These are phyloP conservation scores for Caenorhabditis macrosperma DNA, from an alignment of 2,888 invertebrate genomes.

Conservation along the genomic window DNA sequence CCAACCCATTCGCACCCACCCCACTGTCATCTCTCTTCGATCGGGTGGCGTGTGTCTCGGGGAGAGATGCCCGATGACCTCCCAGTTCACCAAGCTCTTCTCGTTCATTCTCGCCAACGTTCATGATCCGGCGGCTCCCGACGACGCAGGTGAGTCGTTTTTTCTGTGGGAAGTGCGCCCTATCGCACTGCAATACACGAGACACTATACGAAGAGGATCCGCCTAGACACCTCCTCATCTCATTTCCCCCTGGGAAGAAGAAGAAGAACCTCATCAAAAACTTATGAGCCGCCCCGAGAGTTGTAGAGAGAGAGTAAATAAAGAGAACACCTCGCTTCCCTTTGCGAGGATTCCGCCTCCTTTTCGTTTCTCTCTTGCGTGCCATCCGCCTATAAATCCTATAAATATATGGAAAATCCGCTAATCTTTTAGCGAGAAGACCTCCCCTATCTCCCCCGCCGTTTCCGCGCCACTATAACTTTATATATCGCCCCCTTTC, in stretches of 20 bases:
- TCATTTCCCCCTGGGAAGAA: too few species aligned
- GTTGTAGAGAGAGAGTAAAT: too few species aligned
- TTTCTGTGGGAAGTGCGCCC: too few species aligned
- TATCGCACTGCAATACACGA: too few species aligned
- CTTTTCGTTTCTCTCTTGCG: conserved; percentile 10
- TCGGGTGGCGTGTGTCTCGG: neutral
- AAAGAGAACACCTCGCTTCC: conserved; percentile 8
- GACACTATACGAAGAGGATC: neutral
- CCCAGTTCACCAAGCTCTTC: conserved; percentile 79
- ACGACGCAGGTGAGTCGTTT: conserved; percentile 63
- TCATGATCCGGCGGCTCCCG: conserved; percentile 77
- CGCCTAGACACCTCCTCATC: too few species aligned
- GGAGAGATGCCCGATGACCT: conserved; percentile 83
- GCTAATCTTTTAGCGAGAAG: conserved; percentile 35
- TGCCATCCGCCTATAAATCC: conserved; percentile 47
- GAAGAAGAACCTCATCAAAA: neutral
- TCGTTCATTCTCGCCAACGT: conserved; percentile 80
- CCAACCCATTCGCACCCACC: conserved; percentile 34
- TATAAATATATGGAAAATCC: conserved; percentile 12
- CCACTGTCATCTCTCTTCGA: neutral
- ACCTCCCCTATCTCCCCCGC: neutral
- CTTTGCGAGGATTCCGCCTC: neutral
- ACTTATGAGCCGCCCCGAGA: neutral
- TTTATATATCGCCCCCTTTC: too few species aligned
- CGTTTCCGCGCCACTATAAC: conserved; percentile 12